Conservation (phyloP, 53 echinoderm and acorn worm species). For the Glandiceps talaboti region DNA sequence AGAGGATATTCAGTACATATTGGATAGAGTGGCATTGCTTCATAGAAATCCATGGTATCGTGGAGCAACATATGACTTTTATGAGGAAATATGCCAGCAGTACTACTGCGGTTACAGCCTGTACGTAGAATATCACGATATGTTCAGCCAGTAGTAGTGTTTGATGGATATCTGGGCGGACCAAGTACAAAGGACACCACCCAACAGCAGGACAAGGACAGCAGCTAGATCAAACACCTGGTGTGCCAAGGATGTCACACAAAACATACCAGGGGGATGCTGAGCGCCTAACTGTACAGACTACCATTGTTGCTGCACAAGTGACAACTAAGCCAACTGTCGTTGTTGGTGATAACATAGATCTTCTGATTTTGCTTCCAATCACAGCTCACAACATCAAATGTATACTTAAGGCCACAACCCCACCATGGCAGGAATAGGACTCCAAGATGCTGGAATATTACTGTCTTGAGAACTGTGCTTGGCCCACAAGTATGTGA, state of each 20-base stretch:
- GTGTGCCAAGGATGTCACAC: no score
- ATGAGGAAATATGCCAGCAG: background rate
- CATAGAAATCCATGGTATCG: background rate
- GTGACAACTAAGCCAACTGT: no score
- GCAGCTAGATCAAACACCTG: background rate
- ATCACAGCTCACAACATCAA: background rate
- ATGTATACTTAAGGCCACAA: conserved; percentile 38
- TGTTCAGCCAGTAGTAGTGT: conserved; percentile 1
- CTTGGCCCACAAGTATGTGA: conserved; percentile 27
- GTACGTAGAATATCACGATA: background rate
- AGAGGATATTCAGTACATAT: background rate
- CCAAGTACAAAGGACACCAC: conserved; percentile 18
- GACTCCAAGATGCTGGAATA: conserved; percentile 34
- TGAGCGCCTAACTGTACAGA: no score
- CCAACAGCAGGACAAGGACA: background rate
- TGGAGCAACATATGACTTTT: conserved; percentile 5
- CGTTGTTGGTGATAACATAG: conserved; percentile 34
- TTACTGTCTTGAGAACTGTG: conserved; percentile 3
- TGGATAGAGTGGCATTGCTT: conserved; percentile 8
- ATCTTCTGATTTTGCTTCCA: conserved; percentile 36
- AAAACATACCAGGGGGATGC: no score
- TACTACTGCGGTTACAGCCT: no score
- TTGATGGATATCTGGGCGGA: conserved; percentile 14
- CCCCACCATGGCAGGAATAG: conserved; percentile 5
- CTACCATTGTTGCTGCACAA: no score